Conservation (phyloP, 2,797 vertebrate genomes). For the Mormyrops boulengeri region DNA sequence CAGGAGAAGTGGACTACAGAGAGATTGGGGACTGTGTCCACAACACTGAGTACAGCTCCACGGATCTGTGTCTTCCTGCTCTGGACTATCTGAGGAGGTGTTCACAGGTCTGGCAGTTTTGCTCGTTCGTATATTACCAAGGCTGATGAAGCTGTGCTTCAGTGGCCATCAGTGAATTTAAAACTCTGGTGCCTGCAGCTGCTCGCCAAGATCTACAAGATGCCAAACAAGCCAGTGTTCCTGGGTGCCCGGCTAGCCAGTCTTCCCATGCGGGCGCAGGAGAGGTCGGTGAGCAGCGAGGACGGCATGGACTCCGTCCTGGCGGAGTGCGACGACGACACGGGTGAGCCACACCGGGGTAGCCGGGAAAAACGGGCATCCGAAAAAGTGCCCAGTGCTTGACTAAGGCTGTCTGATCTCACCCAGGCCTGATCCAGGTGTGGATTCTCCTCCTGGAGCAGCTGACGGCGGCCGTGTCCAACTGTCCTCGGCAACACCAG, state of each 20-base stretch:
- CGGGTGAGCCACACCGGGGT: conserved; percentile 59
- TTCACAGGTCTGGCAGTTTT: conserved; percentile 70
- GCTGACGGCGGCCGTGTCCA: conserved; percentile 86
- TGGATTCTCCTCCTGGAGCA: conserved; percentile 93
- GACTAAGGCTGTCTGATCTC: not conserved
- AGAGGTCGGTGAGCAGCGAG: conserved; percentile 80
- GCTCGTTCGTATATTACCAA: not conserved
- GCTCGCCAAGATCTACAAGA: conserved; percentile 93
- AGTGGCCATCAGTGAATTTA: not conserved
- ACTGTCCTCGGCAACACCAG: conserved; percentile 92
- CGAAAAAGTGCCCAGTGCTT: not conserved
- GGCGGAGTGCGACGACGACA: conserved; percentile 89
- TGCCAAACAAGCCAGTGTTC: conserved; percentile 91
- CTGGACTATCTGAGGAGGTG: conserved; percentile 90
- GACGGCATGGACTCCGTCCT: conserved; percentile 84
- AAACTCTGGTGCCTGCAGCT: conserved; percentile 56
- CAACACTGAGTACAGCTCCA: conserved; percentile 69
- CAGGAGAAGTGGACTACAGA: conserved; percentile 87
- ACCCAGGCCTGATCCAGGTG: conserved; percentile 86
- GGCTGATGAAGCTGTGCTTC: not conserved
- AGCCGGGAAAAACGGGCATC: not conserved
- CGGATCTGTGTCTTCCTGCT: conserved; percentile 90
- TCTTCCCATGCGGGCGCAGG: conserved; percentile 73
- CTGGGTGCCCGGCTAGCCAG: conserved; percentile 77
- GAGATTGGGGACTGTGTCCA: conserved; percentile 83